A percentile compares a stretch with the other conserved stretches of the same genome.
Evolutionary conservation across 2,797 vertebrate species (phyloP).

Genomic region (Corythornis leucogaster): DNA sequence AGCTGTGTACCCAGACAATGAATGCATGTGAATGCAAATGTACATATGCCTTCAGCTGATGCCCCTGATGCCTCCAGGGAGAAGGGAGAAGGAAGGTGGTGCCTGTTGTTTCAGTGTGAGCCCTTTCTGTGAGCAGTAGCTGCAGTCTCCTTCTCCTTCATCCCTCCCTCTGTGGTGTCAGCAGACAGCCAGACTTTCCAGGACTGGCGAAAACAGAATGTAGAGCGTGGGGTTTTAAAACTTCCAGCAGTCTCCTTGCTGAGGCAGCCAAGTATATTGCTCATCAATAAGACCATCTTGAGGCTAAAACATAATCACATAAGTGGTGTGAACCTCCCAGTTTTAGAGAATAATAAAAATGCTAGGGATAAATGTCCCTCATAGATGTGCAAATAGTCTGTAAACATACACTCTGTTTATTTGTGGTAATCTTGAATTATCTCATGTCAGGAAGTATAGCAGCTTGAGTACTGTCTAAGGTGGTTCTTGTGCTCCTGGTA

Average conservation of each 20-base stretch:
- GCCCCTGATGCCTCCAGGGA: neutral
- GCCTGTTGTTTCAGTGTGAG: neutral
- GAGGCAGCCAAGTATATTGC: neutral
- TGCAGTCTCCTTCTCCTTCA: neutral
- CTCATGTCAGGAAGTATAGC: neutral
- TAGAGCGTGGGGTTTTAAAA: neutral
- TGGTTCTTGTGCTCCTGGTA: neutral
- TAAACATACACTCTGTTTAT: fast-evolving
- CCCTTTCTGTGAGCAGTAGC: neutral
- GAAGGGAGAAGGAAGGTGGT: neutral
- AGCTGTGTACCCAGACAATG: neutral
- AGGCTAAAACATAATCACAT: neutral
- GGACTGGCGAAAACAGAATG: neutral
- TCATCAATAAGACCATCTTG: neutral
- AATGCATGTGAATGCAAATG: neutral
- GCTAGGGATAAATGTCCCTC: neutral
- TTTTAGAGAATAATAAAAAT: neutral
- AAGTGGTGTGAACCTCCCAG: neutral
- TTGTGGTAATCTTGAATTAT: neutral
- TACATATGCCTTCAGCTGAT: neutral
- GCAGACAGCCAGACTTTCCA: neutral
- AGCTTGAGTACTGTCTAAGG: neutral
- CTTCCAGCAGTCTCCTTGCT: neutral
- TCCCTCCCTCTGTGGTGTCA: neutral
- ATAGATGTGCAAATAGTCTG: neutral